phyloP scores from a whole-genome alignment of 1,140 invertebrate species.

The Cotesia glomerata region DNA sequence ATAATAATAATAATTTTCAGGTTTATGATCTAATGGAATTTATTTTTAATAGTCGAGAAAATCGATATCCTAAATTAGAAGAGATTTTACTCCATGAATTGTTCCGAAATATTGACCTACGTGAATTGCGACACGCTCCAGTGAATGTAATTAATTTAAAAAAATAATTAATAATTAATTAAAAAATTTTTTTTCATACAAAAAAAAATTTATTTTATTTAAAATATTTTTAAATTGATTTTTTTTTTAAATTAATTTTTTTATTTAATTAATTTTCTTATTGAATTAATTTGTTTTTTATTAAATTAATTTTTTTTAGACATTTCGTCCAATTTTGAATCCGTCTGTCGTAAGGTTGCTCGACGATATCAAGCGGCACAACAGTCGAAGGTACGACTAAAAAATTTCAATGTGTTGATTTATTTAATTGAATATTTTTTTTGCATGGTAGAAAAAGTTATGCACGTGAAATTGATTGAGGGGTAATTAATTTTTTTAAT shows the following conservation, averaged over 20 bases:
- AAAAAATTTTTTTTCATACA: not conserved
- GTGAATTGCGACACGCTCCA: constrained; percentile 76
- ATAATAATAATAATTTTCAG: constrained; percentile 55
- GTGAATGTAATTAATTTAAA: constrained; percentile 57
- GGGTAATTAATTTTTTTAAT: no score
- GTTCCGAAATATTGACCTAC: constrained; percentile 85
- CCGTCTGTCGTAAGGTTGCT: constrained; percentile 57
- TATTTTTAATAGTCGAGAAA: constrained; percentile 77
- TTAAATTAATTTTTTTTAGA: constrained; percentile 48
- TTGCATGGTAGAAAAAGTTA: not conserved
- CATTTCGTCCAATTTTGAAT: constrained; percentile 59
- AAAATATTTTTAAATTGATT: no score
- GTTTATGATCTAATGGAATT: constrained; percentile 80
- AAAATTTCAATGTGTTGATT: constrained; percentile 4
- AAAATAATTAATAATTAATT: constrained; percentile 6
- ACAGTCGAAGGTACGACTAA: constrained; percentile 47
- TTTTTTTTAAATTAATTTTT: no score
- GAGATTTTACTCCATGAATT: constrained; percentile 82
- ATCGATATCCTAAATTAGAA: constrained; percentile 73
- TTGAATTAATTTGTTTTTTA: no score
- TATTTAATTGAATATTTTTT: constrained; percentile 13
- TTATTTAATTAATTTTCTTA: no score
- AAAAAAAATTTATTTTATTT: no score
- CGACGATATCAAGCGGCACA: constrained; percentile 57
- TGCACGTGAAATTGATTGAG: not conserved